Conservation (phyloP, 2,888 invertebrate genomes). For the Melanophora roralis region DNA sequence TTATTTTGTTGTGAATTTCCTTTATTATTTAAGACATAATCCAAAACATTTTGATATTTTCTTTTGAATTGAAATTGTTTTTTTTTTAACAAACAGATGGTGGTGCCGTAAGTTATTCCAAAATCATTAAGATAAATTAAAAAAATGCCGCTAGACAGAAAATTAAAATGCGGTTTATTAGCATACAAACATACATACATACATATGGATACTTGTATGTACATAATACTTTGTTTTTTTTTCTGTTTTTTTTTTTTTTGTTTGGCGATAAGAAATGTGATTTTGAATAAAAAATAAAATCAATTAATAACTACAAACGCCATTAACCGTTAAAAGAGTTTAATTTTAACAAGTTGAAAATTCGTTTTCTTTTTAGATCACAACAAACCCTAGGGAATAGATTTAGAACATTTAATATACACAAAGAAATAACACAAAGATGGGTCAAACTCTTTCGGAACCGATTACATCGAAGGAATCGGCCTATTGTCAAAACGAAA, state of each 20-base stretch:
- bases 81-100: not conserved
- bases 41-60: too few relatives aligned
- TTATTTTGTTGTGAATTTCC: too few relatives aligned
- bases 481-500: conserved; percentile 85
- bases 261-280: conserved; percentile 23
- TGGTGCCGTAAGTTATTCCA: not conserved
- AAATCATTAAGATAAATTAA: too few relatives aligned
- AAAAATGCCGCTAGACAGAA: too few relatives aligned
- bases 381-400: not conserved
- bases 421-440: conserved; percentile 74
- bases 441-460: conserved; percentile 99
- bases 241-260: not conserved
- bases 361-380: conserved; percentile 1
- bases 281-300: conserved; percentile 11
- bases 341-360: too few relatives aligned
- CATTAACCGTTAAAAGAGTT: too few relatives aligned
- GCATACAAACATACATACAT: too few relatives aligned
- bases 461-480: conserved; percentile 95
- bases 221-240: not conserved
- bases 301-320: not conserved
- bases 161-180: too few relatives aligned
- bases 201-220: not conserved
- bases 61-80: not conserved
- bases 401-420: not conserved
- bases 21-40: too few relatives aligned